Conservation (phyloP, 2,113 vertebrate species). For the Gymnobelideus leadbeateri region DNA sequence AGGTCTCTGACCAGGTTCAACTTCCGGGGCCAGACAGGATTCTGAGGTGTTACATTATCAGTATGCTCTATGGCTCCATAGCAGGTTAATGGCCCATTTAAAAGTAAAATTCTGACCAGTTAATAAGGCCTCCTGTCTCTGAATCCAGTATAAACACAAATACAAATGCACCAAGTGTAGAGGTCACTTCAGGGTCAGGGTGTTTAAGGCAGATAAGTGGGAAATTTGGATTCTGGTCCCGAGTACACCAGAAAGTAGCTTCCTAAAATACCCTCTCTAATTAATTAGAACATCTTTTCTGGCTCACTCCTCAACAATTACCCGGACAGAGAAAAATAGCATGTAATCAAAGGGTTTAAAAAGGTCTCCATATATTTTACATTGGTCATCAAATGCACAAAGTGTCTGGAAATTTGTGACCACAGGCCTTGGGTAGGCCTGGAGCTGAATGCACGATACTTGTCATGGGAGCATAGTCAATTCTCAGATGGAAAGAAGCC, state of each 20-base stretch:
- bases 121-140: constrained; percentile 80
- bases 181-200: constrained; percentile 72
- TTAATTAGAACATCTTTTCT: constrained; percentile 83
- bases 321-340: constrained; percentile 79
- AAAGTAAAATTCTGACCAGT: constrained; percentile 83
- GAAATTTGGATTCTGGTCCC: constrained; percentile 82
- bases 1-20: constrained; percentile 65
- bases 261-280: constrained; percentile 82
- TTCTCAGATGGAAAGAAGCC: constrained; percentile 4
- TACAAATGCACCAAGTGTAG: constrained; percentile 62
- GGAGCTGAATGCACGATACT: constrained; percentile 47
- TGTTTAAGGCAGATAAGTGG: constrained; percentile 78
- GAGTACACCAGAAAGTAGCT: constrained; percentile 69
- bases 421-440: constrained; percentile 18
- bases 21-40: constrained; percentile 57
- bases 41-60: constrained; percentile 51
- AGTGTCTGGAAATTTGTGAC: constrained; percentile 71
- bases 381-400: constrained; percentile 70
- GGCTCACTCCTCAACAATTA: constrained; percentile 83
- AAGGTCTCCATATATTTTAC: constrained; percentile 67
- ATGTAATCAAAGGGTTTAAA: constrained; percentile 78
- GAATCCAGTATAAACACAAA: constrained; percentile 82
- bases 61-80: constrained; percentile 48
- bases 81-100: constrained; percentile 82
- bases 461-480: not conserved